Evolutionary conservation across 2,113 vertebrate species (phyloP).

Genomic region (Thalassoma bifasciatum): DNA sequence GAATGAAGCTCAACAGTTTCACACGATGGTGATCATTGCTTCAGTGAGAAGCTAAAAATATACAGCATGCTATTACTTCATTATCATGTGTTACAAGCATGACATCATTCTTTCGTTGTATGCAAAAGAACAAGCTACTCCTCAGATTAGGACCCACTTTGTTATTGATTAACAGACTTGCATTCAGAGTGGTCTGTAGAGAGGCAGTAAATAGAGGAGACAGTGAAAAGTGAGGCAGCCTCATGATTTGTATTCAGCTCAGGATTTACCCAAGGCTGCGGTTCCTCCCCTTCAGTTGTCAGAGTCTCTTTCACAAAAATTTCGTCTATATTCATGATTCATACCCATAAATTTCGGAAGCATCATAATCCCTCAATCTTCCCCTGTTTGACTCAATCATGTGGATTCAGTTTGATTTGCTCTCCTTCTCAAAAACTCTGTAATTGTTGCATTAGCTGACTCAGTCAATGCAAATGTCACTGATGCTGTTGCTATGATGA

Average conservation of each 20-base stretch:
- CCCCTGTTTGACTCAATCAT: neutral
- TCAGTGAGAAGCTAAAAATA: conserved; percentile 28
- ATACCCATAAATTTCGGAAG: neutral
- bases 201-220: conserved; percentile 9
- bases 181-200: neutral
- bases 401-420: neutral
- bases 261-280: conserved; percentile 2
- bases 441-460: neutral
- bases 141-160: conserved; percentile 5
- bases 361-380: neutral
- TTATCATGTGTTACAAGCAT: neutral
- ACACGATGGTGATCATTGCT: neutral
- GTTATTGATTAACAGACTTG: conserved; percentile 6
- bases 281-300: conserved; percentile 8
- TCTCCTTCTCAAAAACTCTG: neutral
- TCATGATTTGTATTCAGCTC: conserved; percentile 34
- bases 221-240: conserved; percentile 6
- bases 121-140: neutral
- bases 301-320: conserved; percentile 12
- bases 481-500: neutral
- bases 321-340: conserved; percentile 7
- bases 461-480: neutral
- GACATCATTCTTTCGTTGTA: conserved; percentile 3
- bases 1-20: conserved; percentile 35
- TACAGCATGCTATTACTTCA: conserved; percentile 22